Evolutionary conservation across 64 coral and sea anemone species (phyloP).

Genomic region (Stichodactyla helianthus): DNA sequence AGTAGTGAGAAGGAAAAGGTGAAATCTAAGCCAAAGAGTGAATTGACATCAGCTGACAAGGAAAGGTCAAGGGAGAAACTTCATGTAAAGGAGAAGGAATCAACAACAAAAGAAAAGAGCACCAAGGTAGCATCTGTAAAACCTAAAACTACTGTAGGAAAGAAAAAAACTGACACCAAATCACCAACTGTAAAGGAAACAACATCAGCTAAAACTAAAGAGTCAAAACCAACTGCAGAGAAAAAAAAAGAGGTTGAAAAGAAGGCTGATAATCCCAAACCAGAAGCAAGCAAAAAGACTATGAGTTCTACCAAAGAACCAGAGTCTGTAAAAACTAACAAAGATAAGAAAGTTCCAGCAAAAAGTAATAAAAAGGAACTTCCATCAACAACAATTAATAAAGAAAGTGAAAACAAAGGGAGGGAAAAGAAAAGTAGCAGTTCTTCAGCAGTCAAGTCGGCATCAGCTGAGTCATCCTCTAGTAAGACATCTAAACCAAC

Average conservation of each 20-base stretch:
- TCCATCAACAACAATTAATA: background rate
- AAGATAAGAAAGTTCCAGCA: conserved; percentile 17
- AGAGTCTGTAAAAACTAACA: background rate
- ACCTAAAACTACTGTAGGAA: background rate
- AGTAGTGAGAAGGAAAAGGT: conserved; percentile 21
- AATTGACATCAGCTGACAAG: conserved; percentile 19
- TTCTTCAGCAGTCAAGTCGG: background rate
- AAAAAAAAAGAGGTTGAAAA: conserved; percentile 21
- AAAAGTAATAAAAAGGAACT: conserved; percentile 1
- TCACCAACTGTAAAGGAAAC: conserved; percentile 15
- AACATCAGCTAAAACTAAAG: background rate
- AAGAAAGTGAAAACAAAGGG: background rate
- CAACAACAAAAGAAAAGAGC: conserved; percentile 2
- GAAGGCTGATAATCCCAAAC: conserved; percentile 24
- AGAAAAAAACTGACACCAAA: background rate
- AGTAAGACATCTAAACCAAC: background rate
- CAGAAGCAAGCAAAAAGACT: conserved; percentile 20
- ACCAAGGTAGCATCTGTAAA: conserved; percentile 23
- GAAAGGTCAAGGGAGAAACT: conserved; percentile 1
- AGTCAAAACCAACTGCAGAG: conserved; percentile 22
- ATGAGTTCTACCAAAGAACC: background rate
- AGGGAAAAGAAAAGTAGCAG: conserved; percentile 22
- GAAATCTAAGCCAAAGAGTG: background rate
- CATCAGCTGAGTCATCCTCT: background rate
- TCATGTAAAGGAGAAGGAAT: conserved; percentile 21